Evolutionary conservation across 2,113 vertebrate genomes (phyloP).

Genomic region (Aegotheles bennettii): DNA sequence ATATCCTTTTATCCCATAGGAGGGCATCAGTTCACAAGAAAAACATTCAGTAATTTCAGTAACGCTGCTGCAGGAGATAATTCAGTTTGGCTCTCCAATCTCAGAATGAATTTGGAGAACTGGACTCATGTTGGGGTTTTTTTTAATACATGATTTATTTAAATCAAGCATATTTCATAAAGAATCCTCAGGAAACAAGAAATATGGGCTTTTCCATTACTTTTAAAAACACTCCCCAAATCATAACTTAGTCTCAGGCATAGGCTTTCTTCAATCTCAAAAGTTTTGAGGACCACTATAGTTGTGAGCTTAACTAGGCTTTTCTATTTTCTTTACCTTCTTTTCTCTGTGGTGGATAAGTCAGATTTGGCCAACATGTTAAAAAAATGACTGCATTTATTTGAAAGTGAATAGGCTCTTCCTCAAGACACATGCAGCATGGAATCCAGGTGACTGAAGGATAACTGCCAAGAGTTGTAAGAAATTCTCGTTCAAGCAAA

Average conservation of each 20-base stretch:
- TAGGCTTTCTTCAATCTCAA: background rate
- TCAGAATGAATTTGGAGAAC: background rate
- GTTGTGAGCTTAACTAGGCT: background rate
- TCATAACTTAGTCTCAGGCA: background rate
- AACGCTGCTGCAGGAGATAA: background rate
- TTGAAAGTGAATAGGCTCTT: background rate
- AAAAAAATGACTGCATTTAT: background rate
- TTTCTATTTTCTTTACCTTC: background rate
- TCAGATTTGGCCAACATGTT: background rate
- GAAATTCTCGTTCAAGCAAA: background rate
- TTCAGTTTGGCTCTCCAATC: background rate
- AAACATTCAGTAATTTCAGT: background rate
- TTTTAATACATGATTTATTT: background rate
- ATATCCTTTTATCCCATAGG: background rate
- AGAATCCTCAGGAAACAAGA: background rate
- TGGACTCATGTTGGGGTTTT: background rate
- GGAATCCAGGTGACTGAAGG: background rate
- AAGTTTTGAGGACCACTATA: background rate
- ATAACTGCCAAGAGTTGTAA: background rate
- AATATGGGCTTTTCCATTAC: background rate
- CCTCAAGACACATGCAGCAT: background rate
- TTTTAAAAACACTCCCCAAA: background rate
- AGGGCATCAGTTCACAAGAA: background rate
- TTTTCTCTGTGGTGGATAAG: background rate
- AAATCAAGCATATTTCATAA: background rate